Evolutionary conservation across 2,797 vertebrate species (phyloP).

Genomic region (Lepus townsendii): DNA sequence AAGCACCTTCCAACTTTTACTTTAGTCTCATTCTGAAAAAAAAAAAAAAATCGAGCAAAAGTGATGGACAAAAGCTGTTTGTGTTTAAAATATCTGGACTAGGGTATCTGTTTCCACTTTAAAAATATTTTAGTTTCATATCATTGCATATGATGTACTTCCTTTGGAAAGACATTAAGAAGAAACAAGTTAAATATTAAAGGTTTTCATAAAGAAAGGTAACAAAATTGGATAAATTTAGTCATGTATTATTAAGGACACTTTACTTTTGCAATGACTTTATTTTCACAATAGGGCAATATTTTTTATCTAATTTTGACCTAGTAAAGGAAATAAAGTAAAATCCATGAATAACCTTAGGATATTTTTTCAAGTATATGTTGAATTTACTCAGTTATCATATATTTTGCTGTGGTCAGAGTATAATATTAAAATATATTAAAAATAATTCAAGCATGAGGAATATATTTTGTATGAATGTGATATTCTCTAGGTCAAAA

Average conservation of each 20-base stretch:
- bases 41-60: not conserved
- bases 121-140: not conserved
- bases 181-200: slow-evolving; percentile 72
- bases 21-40: not conserved
- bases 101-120: not conserved
- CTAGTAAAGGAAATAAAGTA: slow-evolving; percentile 49
- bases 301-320: slow-evolving; percentile 61
- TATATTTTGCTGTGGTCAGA: slow-evolving; percentile 43
- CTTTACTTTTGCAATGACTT: slow-evolving; percentile 61
- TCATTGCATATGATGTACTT: not conserved
- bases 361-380: slow-evolving; percentile 62
- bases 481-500: not conserved
- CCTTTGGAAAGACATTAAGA: slow-evolving; percentile 54
- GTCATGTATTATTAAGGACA: slow-evolving; percentile 68
- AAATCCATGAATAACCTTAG: slow-evolving; percentile 56
- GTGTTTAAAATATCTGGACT: not conserved
- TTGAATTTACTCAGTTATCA: slow-evolving; percentile 52
- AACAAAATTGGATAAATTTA: slow-evolving; percentile 58
- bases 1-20: not conserved
- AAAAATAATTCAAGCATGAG: slow-evolving; percentile 20
- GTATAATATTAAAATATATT: slow-evolving; percentile 47
- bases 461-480: slow-evolving; percentile 25
- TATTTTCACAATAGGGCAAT: slow-evolving; percentile 22
- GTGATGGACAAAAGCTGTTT: not conserved
- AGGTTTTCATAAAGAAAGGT: slow-evolving; percentile 66